A percentile compares a stretch with the other conserved stretches of the same genome.
Evolutionary conservation across 2,797 vertebrate genomes (phyloP).

Genomic region (Lates japonicus): DNA sequence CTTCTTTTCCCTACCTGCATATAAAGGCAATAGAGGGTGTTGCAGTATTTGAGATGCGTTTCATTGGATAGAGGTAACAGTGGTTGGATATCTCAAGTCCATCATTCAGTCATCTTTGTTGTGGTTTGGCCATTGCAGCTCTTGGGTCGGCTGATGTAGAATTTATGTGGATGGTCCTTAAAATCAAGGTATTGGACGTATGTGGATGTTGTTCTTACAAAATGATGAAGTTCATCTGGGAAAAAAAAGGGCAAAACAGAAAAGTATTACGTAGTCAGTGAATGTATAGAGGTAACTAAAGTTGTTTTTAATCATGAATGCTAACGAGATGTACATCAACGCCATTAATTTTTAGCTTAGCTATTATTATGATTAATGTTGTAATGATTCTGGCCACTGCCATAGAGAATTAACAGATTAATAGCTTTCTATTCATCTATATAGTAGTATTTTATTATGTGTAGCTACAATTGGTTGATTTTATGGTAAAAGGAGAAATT

Average conservation of each 20-base stretch:
- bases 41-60: conserved; percentile 4
- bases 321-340: neutral
- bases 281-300: fast-evolving
- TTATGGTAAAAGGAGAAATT: conserved; percentile 10
- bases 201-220: conserved; percentile 85
- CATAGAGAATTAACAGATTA: conserved; percentile 5
- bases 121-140: conserved; percentile 87
- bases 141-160: conserved; percentile 61
- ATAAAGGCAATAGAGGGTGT: conserved; percentile 65
- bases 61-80: neutral
- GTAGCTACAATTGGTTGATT: conserved; percentile 33
- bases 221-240: conserved; percentile 88
- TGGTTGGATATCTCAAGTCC: conserved; percentile 45
- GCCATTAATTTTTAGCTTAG: too few relatives aligned
- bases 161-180: conserved; percentile 65
- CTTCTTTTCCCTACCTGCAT: conserved; percentile 47
- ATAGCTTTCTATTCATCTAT: conserved; percentile 11
- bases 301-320: neutral
- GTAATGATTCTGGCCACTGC: conserved; percentile 14
- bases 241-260: conserved; percentile 30
- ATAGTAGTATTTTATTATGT: neutral
- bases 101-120: conserved; percentile 87
- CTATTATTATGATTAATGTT: conserved; percentile 5
- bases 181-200: conserved; percentile 88
- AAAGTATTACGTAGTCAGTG: neutral